Evolutionary conservation across 2,113 vertebrate species (phyloP).

Genomic region (Martes martes): DNA sequence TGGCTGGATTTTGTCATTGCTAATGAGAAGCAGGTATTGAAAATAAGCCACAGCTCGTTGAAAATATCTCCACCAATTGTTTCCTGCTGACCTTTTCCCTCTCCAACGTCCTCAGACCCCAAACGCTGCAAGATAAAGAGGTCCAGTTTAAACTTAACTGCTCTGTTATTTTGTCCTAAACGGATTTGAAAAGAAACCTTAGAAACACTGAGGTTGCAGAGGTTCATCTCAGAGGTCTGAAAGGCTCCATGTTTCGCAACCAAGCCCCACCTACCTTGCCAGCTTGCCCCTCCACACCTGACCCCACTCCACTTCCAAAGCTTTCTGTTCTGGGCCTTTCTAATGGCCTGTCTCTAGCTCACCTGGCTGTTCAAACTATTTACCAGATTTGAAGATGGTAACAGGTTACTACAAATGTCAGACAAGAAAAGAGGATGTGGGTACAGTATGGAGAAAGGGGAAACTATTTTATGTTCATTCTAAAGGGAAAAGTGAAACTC

Average conservation of each 20-base stretch:
- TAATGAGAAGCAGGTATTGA: conserved; percentile 46
- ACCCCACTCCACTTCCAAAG: neutral
- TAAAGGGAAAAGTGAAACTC: neutral
- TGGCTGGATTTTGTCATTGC: conserved; percentile 14
- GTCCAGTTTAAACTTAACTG: neutral
- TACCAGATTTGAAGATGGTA: neutral
- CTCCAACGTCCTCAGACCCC: neutral
- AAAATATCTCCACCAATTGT: neutral
- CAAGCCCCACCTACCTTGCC: neutral
- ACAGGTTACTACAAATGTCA: neutral
- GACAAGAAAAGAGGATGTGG: neutral
- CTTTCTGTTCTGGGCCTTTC: neutral
- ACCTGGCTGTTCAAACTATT: neutral
- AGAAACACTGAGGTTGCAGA: neutral
- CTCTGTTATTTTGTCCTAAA: neutral
- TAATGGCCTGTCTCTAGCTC: neutral
- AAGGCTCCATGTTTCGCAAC: neutral
- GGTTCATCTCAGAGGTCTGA: neutral
- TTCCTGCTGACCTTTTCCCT: neutral
- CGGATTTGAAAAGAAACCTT: neutral
- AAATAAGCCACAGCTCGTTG: neutral
- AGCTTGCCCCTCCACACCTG: neutral
- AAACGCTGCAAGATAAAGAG: neutral
- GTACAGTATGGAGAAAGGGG: neutral
- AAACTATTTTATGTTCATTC: neutral